Base-by-base conservation (phyloP, 2,113 vertebrate species). In the Alectura lathami region DNA sequence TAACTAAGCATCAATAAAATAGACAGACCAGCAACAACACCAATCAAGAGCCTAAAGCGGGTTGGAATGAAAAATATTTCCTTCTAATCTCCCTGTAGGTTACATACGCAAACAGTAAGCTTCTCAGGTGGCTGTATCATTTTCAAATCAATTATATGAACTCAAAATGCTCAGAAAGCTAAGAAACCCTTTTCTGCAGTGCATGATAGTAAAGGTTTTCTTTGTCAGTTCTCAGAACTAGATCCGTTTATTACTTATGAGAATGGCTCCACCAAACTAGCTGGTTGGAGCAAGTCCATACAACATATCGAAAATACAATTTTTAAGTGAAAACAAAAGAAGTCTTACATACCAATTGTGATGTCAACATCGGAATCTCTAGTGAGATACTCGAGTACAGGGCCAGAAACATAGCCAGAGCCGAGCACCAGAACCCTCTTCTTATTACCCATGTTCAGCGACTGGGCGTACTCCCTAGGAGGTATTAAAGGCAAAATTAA, bases 321-420 rank as follows among this genome's bases (percentile, higher is more conserved):
- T 80, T 45, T 75, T 81, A 45, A 78, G 23, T 24, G 11, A 80
- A 81, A 93, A 21, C 13, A 83, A 83, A 45, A 6, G 8, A 85
- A 77, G 18, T 73, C 63, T 88, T 94, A 97, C 98, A 96, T 98
- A 99, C 99, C 99, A 94, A 99, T 98, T 75, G 99, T 99, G 95
- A 99, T 98, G 96, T 98, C 98, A 34, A 97, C 96, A 40, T 75
- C 97, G 67, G 97, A 70, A 78, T 99, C 98, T 51, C 99, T 98
- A 53, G 98, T 99, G 88, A 99, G 96, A 93, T 99, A 99, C 83
- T 99, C 98, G 40, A 99, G 96, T 7, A 99, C 98, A 21, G 99
- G 99, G 21, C 97, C 98, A 43, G 99, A 99, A 76, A 99, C 99
- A 20, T 99, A 99, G 32, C 99, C 99, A 34, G 99, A 98, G 29